These are phyloP conservation scores for Meloe dianella DNA, from an alignment of 2,888 invertebrate species.

Conservation along the genomic window DNA sequence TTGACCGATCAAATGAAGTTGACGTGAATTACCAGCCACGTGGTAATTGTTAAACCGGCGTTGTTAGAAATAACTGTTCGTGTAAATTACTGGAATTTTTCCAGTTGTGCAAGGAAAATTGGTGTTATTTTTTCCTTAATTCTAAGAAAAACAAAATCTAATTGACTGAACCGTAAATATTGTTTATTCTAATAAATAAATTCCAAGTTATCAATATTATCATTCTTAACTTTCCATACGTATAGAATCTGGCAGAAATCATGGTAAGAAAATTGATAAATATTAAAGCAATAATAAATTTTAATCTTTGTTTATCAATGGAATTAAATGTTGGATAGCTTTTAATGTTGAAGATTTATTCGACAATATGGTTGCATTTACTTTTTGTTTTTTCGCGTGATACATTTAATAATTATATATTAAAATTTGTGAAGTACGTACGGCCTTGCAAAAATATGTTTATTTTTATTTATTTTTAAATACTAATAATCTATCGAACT, in stretches of 20 bases:
- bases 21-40: slow-evolving; percentile 38
- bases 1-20: slow-evolving; percentile 16
- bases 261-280: neutral
- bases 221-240: neutral
- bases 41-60: slow-evolving; percentile 43
- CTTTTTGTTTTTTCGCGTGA: no score
- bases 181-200: no score
- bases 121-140: neutral
- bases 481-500: no score
- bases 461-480: no score
- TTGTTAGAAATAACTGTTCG: slow-evolving; percentile 14
- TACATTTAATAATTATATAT: no score
- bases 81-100: slow-evolving; percentile 16
- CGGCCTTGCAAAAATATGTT: neutral
- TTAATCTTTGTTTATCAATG: no score
- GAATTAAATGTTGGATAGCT: no score
- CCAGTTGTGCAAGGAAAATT: neutral
- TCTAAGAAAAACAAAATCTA: neutral
- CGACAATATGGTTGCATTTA: no score
- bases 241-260: neutral
- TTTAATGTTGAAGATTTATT: no score
- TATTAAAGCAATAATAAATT: no score
- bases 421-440: neutral
- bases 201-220: no score
- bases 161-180: no score